These are phyloP conservation scores for Liposcelis brunnea DNA, from an alignment of 2,888 invertebrate species.

Conservation along the genomic window DNA sequence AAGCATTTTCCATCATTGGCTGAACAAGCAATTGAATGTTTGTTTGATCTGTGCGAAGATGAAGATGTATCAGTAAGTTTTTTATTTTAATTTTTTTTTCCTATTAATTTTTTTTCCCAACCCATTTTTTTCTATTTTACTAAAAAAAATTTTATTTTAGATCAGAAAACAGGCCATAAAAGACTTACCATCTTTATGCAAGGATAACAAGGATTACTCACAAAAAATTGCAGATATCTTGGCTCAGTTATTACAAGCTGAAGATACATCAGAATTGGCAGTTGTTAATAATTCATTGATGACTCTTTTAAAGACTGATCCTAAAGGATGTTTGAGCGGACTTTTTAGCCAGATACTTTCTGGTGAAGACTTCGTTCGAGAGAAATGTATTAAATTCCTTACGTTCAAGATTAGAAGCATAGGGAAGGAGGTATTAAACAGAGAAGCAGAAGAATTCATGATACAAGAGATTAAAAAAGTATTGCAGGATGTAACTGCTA, in stretches of 20 bases:
- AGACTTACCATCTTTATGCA: constrained; percentile 72
- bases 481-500: constrained; percentile 72
- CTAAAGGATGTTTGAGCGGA: constrained; percentile 31
- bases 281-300: constrained; percentile 70
- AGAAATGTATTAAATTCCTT: constrained; percentile 75
- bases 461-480: constrained; percentile 75
- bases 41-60: constrained; percentile 90
- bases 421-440: constrained; percentile 57
- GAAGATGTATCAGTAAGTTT: constrained; percentile 69
- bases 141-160: constrained; percentile 31
- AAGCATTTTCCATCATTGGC: constrained; percentile 74
- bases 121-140: background rate
- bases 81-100: constrained; percentile 5
- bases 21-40: constrained; percentile 78
- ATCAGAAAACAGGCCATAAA: constrained; percentile 89
- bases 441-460: constrained; percentile 71
- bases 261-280: constrained; percentile 67
- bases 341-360: constrained; percentile 29
- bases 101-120: constrained; percentile 1
- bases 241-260: constrained; percentile 74
- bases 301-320: constrained; percentile 55
- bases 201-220: constrained; percentile 66
- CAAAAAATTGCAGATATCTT: constrained; percentile 80
- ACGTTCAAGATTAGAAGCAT: constrained; percentile 64
- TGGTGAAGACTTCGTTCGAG: constrained; percentile 59